Percentiles rank a stretch among this genome's conserved stretches.
Conservation (phyloP, 2,888 invertebrate genomes). For the Sepioteuthis lessoniana region DNA sequence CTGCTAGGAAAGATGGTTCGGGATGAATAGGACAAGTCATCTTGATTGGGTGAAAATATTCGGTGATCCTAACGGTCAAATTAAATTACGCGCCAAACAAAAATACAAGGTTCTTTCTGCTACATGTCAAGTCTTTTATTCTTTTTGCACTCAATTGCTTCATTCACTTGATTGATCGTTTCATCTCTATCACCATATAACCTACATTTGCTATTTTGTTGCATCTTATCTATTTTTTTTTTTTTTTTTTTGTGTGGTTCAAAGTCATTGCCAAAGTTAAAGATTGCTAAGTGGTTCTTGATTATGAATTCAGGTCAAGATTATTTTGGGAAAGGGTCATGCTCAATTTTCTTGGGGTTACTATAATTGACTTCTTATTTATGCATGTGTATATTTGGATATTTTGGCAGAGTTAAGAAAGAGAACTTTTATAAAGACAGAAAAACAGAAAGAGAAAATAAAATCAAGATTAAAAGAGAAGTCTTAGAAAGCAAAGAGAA, state of each 20-base stretch:
- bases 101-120: too few relatives aligned
- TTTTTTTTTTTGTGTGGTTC: not conserved
- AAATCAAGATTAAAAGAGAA: not conserved
- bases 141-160: too few relatives aligned
- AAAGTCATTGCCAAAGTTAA: not conserved
- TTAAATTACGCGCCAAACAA: too few relatives aligned
- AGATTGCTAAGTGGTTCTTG: not conserved
- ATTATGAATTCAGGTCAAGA: not conserved
- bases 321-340: not conserved
- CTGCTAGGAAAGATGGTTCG: too few relatives aligned
- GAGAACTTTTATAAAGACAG: not conserved
- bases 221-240: too few relatives aligned
- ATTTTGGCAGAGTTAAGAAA: not conserved
- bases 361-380: not conserved
- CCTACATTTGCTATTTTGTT: too few relatives aligned
- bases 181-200: too few relatives aligned
- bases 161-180: too few relatives aligned
- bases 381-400: not conserved
- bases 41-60: too few relatives aligned
- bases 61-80: too few relatives aligned
- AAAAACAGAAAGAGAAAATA: not conserved
- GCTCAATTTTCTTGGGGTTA: not conserved
- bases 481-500: not conserved
- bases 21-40: too few relatives aligned
- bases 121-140: too few relatives aligned